Conservation (phyloP, 2,888 invertebrate species). For the Watsonalla binaria region DNA sequence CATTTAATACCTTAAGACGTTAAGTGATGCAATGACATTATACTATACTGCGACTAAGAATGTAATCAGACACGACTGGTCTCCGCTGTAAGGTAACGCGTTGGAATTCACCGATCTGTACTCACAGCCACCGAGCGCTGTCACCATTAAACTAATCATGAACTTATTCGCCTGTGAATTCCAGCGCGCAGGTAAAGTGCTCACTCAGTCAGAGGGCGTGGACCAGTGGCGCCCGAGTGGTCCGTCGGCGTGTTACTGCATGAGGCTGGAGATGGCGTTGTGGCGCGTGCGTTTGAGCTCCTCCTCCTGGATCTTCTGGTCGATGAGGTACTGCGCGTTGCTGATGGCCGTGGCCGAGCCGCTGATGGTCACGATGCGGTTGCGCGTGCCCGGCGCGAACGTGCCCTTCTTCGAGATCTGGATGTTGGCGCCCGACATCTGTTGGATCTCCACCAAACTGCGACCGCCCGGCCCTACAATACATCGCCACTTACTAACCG, state of each 20-base stretch:
- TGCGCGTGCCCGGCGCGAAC: constrained; percentile 97
- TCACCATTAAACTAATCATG: constrained; percentile 2
- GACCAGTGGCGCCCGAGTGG: background rate
- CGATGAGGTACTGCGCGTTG: constrained; percentile 96
- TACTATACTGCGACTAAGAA: no score
- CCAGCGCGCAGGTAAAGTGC: background rate
- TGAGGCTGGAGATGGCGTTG: constrained; percentile 86
- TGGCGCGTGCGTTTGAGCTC: constrained; percentile 96
- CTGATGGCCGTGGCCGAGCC: constrained; percentile 93
- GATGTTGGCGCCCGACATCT: constrained; percentile 97
- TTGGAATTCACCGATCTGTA: background rate
- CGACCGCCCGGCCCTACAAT: constrained; percentile 91
- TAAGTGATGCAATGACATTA: no score
- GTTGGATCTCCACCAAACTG: constrained; percentile 97
- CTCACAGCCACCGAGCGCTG: constrained; percentile 1
- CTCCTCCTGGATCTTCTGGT: constrained; percentile 97
- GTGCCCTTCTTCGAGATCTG: constrained; percentile 99
- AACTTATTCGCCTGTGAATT: background rate
- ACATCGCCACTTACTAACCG: background rate
- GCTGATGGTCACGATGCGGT: constrained; percentile 97
- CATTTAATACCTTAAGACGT: no score
- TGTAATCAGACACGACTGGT: background rate
- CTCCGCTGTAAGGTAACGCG: background rate
- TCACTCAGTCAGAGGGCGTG: background rate
- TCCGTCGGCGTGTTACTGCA: constrained; percentile 75